Evolutionary conservation across 2,888 invertebrate species (phyloP).

Genomic region (Sussaba pulchella): DNA sequence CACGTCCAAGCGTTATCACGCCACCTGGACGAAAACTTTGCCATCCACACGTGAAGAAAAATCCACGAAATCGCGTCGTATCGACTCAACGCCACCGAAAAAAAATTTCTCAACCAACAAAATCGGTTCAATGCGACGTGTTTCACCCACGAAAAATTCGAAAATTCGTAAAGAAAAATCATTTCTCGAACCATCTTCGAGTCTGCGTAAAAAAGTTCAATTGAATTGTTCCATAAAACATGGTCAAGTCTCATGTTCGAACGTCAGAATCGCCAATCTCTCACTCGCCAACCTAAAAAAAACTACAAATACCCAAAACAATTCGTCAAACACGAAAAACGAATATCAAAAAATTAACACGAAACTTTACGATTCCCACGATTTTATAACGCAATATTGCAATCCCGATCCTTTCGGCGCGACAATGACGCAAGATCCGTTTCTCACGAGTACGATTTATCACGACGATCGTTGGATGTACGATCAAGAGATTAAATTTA

Average conservation of each 20-base stretch:
- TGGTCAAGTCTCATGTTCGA: constrained; percentile 72
- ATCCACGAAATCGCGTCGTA: constrained; percentile 56
- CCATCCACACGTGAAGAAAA: constrained; percentile 17
- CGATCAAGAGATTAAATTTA: constrained; percentile 89
- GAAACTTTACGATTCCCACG: constrained; percentile 76
- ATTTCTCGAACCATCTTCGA: constrained; percentile 56
- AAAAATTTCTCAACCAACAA: constrained; percentile 22
- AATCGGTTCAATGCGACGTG: constrained; percentile 61
- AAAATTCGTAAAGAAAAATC: constrained; percentile 75
- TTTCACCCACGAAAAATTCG: constrained; percentile 72
- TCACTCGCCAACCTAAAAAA: constrained; percentile 72
- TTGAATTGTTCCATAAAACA: constrained; percentile 56
- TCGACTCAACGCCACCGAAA: constrained; percentile 75
- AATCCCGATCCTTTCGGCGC: constrained; percentile 86
- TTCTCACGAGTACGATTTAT: constrained; percentile 88
- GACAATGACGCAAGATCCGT: constrained; percentile 88
- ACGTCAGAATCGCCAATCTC: constrained; percentile 75
- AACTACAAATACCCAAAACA: constrained; percentile 55
- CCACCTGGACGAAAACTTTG: neutral
- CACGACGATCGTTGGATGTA: constrained; percentile 89
- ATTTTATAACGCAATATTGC: constrained; percentile 82
- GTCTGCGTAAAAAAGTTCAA: constrained; percentile 72
- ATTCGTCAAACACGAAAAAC: constrained; percentile 9
- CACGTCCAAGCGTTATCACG: neutral
- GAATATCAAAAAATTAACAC: constrained; percentile 70